Percentiles rank a stretch among this genome's conserved stretches.
phyloP scores from a whole-genome alignment of 2,113 vertebrate species.

The Ctenomys sociabilis region DNA sequence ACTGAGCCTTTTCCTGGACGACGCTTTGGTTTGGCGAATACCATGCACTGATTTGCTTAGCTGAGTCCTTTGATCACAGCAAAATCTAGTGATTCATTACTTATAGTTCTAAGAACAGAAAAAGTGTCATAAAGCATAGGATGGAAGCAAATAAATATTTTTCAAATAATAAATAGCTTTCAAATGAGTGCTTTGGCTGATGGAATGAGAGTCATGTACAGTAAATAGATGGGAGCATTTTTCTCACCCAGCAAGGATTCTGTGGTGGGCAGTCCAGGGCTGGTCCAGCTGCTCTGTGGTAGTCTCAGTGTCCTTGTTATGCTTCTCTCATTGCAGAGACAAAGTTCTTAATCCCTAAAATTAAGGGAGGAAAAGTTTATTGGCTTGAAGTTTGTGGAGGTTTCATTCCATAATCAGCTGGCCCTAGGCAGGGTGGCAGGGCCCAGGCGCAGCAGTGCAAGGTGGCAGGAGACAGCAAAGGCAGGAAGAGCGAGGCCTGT shows the following conservation, averaged over 20 bases:
- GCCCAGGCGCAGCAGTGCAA: too few relatives aligned
- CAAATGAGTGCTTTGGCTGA: background rate
- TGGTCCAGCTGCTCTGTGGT: background rate
- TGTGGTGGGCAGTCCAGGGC: background rate
- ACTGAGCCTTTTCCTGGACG: background rate
- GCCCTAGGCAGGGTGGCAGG: too few relatives aligned
- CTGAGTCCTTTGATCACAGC: background rate
- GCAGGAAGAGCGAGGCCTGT: too few relatives aligned
- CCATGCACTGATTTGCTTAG: background rate
- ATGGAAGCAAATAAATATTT: background rate
- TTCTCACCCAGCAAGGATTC: background rate
- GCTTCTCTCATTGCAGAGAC: too few relatives aligned
- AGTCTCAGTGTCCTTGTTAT: too few relatives aligned
- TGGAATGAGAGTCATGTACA: background rate
- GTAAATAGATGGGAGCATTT: background rate
- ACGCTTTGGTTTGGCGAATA: background rate
- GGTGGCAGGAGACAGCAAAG: too few relatives aligned
- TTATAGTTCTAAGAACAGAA: background rate
- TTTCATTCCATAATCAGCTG: too few relatives aligned
- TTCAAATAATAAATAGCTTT: background rate
- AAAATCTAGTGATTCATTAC: background rate
- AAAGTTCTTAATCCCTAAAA: too few relatives aligned
- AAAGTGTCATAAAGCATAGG: background rate
- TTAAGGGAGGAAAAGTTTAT: too few relatives aligned
- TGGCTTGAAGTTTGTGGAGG: too few relatives aligned